These are phyloP conservation scores for Heterodera schachtii DNA, from an alignment of 1,140 invertebrate species.

Conservation along the genomic window DNA sequence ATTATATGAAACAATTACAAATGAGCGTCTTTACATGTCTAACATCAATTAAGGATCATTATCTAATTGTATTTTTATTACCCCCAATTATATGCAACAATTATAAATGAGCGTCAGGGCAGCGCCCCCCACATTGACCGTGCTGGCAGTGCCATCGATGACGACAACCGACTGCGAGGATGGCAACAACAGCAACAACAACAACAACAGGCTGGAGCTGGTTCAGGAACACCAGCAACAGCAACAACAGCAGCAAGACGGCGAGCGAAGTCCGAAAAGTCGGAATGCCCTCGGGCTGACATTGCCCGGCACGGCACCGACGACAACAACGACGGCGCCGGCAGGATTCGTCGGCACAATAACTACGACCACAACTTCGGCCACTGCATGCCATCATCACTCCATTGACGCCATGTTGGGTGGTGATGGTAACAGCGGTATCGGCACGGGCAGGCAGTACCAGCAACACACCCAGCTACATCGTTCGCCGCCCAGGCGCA, in stretches of 20 bases:
- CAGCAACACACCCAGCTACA: background rate
- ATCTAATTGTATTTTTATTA: background rate
- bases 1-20: background rate
- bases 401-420: conserved; percentile 13
- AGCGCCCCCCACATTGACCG: background rate
- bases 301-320: background rate
- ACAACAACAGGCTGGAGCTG: background rate
- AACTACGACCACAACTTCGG: background rate
- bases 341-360: too few relatives aligned
- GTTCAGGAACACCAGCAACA: background rate
- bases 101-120: conserved; percentile 2
- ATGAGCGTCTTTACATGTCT: background rate
- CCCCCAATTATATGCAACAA: background rate
- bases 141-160: background rate
- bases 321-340: too few relatives aligned
- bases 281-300: conserved; percentile 3
- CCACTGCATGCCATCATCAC: background rate
- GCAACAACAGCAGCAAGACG: background rate
- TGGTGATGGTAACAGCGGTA: too few relatives aligned
- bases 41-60: too few relatives aligned
- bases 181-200: background rate
- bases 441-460: background rate
- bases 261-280: conserved; percentile 6
- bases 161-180: background rate
- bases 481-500: background rate